phyloP scores from a whole-genome alignment of 2,797 vertebrate species.

The Lagodon rhomboides region DNA sequence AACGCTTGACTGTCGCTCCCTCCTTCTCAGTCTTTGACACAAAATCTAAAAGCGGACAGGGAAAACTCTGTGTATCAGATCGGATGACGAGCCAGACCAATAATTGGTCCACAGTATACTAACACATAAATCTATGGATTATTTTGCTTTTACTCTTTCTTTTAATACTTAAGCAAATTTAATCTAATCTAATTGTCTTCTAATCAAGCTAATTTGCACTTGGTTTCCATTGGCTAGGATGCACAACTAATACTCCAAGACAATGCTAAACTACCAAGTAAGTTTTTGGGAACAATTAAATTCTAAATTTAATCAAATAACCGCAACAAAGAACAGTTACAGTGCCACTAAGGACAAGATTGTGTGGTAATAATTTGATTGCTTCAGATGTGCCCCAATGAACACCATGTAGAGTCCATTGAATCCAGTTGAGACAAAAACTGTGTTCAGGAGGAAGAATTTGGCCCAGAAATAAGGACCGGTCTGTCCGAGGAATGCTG shows the following conservation, averaged over 20 bases:
- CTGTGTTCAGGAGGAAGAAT: slow-evolving; percentile 91
- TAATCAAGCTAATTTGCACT: background rate
- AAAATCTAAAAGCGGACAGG: slow-evolving; percentile 5
- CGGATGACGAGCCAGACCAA: no score
- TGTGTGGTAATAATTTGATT: slow-evolving; percentile 45
- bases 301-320: background rate
- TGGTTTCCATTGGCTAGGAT: background rate
- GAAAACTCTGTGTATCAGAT: no score
- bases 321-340: background rate
- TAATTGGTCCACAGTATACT: no score
- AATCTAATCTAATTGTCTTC: no score
- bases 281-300: background rate
- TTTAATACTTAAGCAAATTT: background rate
- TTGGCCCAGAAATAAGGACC: slow-evolving; percentile 89
- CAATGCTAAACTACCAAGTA: background rate
- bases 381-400: slow-evolving; percentile 87
- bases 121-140: no score
- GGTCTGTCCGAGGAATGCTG: slow-evolving; percentile 88
- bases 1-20: background rate
- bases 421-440: slow-evolving; percentile 92
- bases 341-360: background rate
- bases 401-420: slow-evolving; percentile 90
- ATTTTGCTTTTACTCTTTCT: background rate
- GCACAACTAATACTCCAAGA: background rate
- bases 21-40: background rate